Base-by-base conservation (phyloP, 2,797 vertebrate genomes). In the Syngnathus acus region DNA sequence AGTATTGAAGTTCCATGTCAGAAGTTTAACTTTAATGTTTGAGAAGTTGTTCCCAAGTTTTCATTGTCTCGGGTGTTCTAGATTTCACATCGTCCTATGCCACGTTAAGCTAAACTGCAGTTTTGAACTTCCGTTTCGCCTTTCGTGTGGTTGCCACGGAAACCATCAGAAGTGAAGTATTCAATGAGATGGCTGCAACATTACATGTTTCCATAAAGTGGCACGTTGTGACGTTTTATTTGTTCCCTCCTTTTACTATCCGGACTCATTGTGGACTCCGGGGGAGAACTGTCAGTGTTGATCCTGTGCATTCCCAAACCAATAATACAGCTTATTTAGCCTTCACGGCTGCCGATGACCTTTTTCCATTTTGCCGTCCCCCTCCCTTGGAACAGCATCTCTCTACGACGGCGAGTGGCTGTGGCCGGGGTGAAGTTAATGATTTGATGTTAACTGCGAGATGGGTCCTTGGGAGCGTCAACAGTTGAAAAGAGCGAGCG, bases 401-500 rank as follows among this genome's bases (percentile, higher is more conserved):
- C 64, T 73, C 58, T 76, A 54, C 75, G 78, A 72, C 62, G 73
- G 65, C 67, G 63, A 78, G 65, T 74, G 72, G 69, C 72, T 73
- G 78, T 66, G 66, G 65, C 65, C 32, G 64, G 65, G 68, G 71
- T 70, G 72, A 80, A 76, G 82, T 86, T 77, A 89, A 86, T 85
- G 83, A 89, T 85, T 86, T 83, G 76, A 87, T 85, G 84, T 77
- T 83, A 84, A 84, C 78, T 73, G 84, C 76, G 68, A 80, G 86
- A 86, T 71, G 78, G 83, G 77, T 85, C 76, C 77, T 79, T 72
- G 71, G 78, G 82, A 84, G 69, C 70, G 64, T 84, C 73, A 78
- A 70, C 70, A 78, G 75, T 77, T 77, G 78, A 80, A 80, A 72
- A 72, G 72, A 79, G 70, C 64, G 53, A 65, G 72, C 65, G 77